Evolutionary conservation across 2,888 invertebrate genomes (phyloP).

Genomic region (Metellina segmentata): DNA sequence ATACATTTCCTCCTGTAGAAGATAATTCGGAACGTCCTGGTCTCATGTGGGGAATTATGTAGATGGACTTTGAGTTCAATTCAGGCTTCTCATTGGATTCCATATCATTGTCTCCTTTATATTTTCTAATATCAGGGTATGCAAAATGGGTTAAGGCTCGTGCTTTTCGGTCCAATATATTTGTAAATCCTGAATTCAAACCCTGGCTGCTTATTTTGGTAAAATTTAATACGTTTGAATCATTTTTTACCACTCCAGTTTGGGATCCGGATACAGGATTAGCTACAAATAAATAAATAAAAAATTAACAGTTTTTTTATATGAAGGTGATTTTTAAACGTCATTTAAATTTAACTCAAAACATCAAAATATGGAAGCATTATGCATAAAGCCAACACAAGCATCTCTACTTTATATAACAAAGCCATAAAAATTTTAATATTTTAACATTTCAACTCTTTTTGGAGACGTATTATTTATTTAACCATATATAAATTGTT

Average conservation of each 20-base stretch:
- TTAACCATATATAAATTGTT: no score
- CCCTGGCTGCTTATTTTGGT: neutral
- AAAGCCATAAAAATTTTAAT: no score
- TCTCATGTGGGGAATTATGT: conserved; percentile 17
- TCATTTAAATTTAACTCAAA: no score
- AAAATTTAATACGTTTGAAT: neutral
- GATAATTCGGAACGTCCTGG: conserved; percentile 6
- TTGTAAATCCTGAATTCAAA: no score
- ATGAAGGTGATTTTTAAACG: neutral
- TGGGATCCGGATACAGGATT: neutral
- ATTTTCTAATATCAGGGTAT: neutral
- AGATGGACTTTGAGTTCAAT: neutral
- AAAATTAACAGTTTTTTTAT: neutral
- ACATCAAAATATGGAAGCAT: no score
- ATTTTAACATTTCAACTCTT: no score
- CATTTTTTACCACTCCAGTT: neutral
- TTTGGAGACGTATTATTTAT: no score
- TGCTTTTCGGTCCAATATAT: neutral
- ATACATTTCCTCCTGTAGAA: no score
- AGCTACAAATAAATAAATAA: neutral
- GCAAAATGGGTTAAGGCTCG: conserved; percentile 14
- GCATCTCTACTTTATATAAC: no score
- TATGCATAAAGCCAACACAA: no score
- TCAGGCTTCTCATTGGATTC: neutral
- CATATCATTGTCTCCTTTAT: neutral